These are phyloP conservation scores for Exocentrus adspersus DNA, from an alignment of 2,888 invertebrate species.

Conservation along the genomic window DNA sequence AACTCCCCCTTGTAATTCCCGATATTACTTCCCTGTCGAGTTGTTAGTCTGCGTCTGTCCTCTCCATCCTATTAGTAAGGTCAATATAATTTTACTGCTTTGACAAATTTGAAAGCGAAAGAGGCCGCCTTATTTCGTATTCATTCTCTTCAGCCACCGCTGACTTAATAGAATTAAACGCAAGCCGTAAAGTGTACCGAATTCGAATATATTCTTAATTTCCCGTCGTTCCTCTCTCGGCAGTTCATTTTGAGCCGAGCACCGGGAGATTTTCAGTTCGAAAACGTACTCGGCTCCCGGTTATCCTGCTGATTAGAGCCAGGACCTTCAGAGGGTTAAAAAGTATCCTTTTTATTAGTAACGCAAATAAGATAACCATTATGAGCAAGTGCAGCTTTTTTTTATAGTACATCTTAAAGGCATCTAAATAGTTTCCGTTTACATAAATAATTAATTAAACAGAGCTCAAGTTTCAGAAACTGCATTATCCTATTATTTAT, in stretches of 20 bases:
- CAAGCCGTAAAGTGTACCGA: slow-evolving; percentile 18
- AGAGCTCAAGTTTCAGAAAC: too few species aligned
- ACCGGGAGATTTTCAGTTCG: slow-evolving; percentile 10
- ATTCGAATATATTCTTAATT: slow-evolving; percentile 25
- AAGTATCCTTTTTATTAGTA: too few species aligned
- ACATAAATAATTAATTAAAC: too few species aligned
- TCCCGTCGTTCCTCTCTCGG: slow-evolving; percentile 12
- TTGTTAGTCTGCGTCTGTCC: slow-evolving; percentile 20
- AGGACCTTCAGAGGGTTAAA: too few species aligned
- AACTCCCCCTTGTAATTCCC: slow-evolving; percentile 40
- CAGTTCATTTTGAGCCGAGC: slow-evolving; percentile 1
- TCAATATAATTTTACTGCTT: slow-evolving; percentile 30
- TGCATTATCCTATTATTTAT: not conserved
- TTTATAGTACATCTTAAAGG: too few species aligned
- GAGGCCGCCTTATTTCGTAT: slow-evolving; percentile 21
- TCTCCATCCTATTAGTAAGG: slow-evolving; percentile 25
- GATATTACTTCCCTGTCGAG: slow-evolving; percentile 28
- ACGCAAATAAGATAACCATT: too few species aligned
- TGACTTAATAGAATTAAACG: slow-evolving; percentile 28
- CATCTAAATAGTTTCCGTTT: too few species aligned
- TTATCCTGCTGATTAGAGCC: not conserved
- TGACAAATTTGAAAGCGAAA: slow-evolving; percentile 28
- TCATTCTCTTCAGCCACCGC: slow-evolving; percentile 15
- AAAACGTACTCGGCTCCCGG: not conserved
- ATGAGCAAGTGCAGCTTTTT: too few species aligned